These are phyloP conservation scores for Sialis fuliginosa DNA, from an alignment of 2,888 invertebrate species.

Conservation along the genomic window DNA sequence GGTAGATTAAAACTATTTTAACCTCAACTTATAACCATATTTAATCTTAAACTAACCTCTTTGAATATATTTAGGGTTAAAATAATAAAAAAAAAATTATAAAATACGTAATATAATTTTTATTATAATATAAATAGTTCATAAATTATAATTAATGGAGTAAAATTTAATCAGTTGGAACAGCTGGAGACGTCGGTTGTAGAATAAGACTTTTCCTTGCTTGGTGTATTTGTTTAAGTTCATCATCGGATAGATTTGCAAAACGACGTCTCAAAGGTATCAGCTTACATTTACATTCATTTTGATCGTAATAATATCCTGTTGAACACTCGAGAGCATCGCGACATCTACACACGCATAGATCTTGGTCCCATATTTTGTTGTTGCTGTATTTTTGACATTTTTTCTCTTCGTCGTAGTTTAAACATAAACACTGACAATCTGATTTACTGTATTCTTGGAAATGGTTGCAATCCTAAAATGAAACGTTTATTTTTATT, in stretches of 20 bases:
- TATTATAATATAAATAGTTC: no score
- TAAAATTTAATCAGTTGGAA: not conserved
- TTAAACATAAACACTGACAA: constrained; percentile 42
- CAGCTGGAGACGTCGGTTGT: not conserved
- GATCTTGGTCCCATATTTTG: constrained; percentile 41
- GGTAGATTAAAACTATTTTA: no score
- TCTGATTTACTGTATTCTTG: constrained; percentile 36
- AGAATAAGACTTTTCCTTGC: not conserved
- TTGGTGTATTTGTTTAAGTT: constrained; percentile 1
- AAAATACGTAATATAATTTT: no score
- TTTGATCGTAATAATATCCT: constrained; percentile 37
- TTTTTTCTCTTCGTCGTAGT: constrained; percentile 38
- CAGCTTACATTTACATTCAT: constrained; percentile 32
- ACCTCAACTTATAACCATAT: no score
- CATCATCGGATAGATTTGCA: constrained; percentile 5
- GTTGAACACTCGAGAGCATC: constrained; percentile 36
- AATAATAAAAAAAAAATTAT: no score
- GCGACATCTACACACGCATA: constrained; percentile 41
- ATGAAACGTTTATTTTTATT: not conserved
- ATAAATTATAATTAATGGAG: no score
- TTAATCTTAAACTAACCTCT: no score
- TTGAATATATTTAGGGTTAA: no score
- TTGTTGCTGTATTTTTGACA: constrained; percentile 29
- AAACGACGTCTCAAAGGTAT: constrained; percentile 13
- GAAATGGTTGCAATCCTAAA: constrained; percentile 35